phyloP scores from a whole-genome alignment of 1,140 invertebrate genomes.

The Gonioctena quinquepunctata region DNA sequence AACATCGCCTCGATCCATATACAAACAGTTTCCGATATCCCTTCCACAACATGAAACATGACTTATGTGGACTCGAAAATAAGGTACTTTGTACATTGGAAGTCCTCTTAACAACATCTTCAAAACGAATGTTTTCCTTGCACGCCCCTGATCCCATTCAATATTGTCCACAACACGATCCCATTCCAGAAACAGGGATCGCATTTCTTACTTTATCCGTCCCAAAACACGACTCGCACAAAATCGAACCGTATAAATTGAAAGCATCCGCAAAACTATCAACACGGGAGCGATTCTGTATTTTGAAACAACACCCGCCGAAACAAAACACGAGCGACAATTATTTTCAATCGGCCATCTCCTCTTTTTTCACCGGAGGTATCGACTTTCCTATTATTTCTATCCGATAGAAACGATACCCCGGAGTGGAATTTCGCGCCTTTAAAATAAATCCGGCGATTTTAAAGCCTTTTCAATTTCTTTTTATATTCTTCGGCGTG shows the following conservation, averaged over 20 bases:
- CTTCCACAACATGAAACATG: too few species aligned
- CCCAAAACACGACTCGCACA: constrained; percentile 42
- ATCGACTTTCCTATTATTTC: constrained; percentile 26
- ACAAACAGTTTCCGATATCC: too few species aligned
- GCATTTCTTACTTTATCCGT: constrained; percentile 41
- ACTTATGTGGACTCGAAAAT: too few species aligned
- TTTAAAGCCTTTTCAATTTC: constrained; percentile 45
- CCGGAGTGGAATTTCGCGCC: constrained; percentile 37
- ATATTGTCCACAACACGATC: neutral
- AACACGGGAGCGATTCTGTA: constrained; percentile 39
- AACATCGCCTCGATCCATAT: too few species aligned
- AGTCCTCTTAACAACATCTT: too few species aligned
- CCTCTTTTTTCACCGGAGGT: constrained; percentile 25
- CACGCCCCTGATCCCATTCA: neutral
- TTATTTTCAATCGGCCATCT: constrained; percentile 48
- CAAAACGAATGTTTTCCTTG: too few species aligned
- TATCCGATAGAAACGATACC: constrained; percentile 35
- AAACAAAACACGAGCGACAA: constrained; percentile 46
- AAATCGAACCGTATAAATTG: constrained; percentile 47
- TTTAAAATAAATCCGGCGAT: constrained; percentile 44
- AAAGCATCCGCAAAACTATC: constrained; percentile 44
- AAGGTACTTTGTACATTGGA: too few species aligned
- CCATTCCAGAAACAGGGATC: neutral
- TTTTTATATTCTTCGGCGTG: constrained; percentile 21
- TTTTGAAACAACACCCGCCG: constrained; percentile 43